Base-by-base conservation (phyloP, 1,140 invertebrate species). In the Trialeurodes vaporariorum region DNA sequence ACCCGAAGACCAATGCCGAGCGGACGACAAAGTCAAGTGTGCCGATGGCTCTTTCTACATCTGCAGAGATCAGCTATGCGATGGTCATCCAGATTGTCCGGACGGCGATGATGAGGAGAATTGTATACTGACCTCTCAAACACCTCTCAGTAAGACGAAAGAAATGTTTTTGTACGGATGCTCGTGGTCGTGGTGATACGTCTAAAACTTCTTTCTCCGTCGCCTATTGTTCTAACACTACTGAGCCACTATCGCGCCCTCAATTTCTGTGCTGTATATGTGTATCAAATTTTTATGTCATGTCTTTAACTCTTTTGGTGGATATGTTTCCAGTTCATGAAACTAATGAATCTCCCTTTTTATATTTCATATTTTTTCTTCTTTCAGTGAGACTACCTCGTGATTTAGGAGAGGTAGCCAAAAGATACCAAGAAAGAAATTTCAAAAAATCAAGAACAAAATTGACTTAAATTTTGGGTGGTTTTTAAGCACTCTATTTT, bases 11-110 rank as follows among this genome's bases (percentile, higher is more conserved):
- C 70, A 73, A 66, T 84, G 81, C 70, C 78, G 83, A 58, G 82
- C 80, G 17, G 84, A 85, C 74, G 80, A 83, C 70, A 77, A 80
- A 27, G 79, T 80, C 25, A 72, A 71, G 17, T 86, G 84, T 71
- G 59, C 26, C 12, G 69, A 76, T 59, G 77, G 73, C 64, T 71
- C 71, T 2, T 66, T 71, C 49, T 66, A 70, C 59, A 82, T 84
- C 71, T 83, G 82, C 71, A 74, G 78, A 22, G 81, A 79, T 67
- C 79, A 83, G 71, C 68, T 71, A 27, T 86, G 84, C 73, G 84
- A 87, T 75, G 81, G 81, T 40, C 72, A 66, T 1, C 23, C 23
- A 1, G 80, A 87, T 73, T 88, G 86, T 76, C 76, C 79, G 1
- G 81, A 85, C 73, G 80, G 80, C n/a, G 76, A 76, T 49, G 84